Evolutionary conservation across 2,797 vertebrate species (phyloP), one percentile per base, ranked within the genome.

Genomic region (Mormyrus hasselquistii): DNA sequence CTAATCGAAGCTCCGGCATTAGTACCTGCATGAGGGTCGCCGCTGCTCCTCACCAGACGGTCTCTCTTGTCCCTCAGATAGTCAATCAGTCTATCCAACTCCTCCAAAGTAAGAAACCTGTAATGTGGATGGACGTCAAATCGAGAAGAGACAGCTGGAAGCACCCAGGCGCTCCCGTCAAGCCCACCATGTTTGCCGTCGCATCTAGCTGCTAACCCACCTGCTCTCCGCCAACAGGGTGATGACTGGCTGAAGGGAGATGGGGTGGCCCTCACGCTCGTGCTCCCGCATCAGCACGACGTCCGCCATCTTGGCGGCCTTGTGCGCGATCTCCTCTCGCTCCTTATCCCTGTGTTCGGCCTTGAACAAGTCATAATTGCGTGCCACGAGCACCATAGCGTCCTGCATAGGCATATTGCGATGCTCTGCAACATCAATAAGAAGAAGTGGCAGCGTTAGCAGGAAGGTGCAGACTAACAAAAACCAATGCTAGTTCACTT

Each of bases 361-460:
- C 93, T 99, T 99, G 93, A 97, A 99, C 53, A 97, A 93, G 88
- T 98, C 97, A 0, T 97, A 99, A 93, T 98, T 99, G 94, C 98
- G 96, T 2, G 97, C 97, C 89, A 99, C 97, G 89, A 99, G 95
- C 91, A 98, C 96, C 98, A 99, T 98, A 93, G 99, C 98, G 1
- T 99, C 99, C 59, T 97, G 97, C 92, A 99, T 98, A 10, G 98
- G 98, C 98, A 99, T 99, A 94, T 99, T 99, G 87, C 99, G 97
- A 93, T 99, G 99, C 83, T 99, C 99, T 99, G 92, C 82, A 49
- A 86, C 47, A 4, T 19, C 44, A 73, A 7, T 29, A 57, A 50
- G 8, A 57, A 50, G 8, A 41, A 47, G 49, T 1, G 53, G 1
- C 87, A 57, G 44, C 2, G 38, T 83, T 47, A 73, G 65, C 65